Conservation (phyloP, 2,888 invertebrate species). For the Belgica antarctica region DNA sequence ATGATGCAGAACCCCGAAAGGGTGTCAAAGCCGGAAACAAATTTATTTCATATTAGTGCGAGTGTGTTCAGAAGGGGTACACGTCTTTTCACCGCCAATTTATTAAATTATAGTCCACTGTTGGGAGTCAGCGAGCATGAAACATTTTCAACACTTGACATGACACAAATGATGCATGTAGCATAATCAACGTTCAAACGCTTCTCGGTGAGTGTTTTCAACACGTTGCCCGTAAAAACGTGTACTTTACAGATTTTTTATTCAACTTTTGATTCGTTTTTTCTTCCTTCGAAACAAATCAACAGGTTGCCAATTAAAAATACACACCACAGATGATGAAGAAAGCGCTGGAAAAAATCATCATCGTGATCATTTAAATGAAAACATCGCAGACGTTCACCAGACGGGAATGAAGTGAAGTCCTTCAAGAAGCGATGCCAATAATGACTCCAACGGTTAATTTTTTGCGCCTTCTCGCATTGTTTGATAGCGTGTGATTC, state of each 20-base stretch:
- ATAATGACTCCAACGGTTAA: constrained; percentile 20
- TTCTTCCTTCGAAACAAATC: constrained; percentile 15
- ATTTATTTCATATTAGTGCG: constrained; percentile 10
- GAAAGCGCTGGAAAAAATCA: constrained; percentile 1
- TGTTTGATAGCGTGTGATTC: too few relatives aligned
- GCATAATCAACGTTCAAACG: constrained; percentile 1
- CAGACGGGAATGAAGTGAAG: constrained; percentile 1
- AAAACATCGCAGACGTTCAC: constrained; percentile 19
- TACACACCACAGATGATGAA: constrained; percentile 15
- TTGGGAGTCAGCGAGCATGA: neutral
- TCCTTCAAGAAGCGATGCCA: neutral
- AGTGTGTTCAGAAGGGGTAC: neutral
- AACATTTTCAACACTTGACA: constrained; percentile 13
- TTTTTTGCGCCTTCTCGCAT: neutral
- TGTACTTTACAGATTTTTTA: neutral
- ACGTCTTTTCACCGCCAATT: constrained; percentile 10
- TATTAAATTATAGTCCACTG: constrained; percentile 25
- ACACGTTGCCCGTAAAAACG: constrained; percentile 10
- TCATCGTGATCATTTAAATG: constrained; percentile 16
- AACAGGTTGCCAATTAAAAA: constrained; percentile 33
- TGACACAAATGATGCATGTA: constrained; percentile 24
- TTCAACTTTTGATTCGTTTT: neutral
- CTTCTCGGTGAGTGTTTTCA: neutral
- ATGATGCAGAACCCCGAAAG: neutral
- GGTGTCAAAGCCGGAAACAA: constrained; percentile 11